These are phyloP conservation scores for Podarcis muralis DNA, from an alignment of 2,113 vertebrate genomes.

Conservation along the genomic window DNA sequence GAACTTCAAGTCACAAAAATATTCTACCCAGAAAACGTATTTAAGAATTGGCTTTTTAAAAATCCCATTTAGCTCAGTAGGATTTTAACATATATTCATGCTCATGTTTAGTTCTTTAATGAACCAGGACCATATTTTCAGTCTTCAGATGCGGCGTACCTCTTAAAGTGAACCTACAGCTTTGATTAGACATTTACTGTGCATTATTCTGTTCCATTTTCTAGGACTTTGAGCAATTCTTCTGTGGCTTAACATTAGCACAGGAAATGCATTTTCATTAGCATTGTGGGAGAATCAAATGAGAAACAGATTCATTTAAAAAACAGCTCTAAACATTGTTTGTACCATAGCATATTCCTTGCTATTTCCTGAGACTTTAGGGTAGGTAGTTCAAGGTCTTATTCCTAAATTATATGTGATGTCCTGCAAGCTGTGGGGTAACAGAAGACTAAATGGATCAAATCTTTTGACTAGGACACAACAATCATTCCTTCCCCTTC, in stretches of 20 bases:
- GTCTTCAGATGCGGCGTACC: neutral
- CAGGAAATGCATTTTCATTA: slow-evolving; percentile 25
- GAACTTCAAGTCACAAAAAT: slow-evolving; percentile 20
- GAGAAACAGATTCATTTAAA: neutral
- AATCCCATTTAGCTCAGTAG: neutral
- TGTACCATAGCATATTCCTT: neutral
- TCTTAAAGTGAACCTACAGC: neutral
- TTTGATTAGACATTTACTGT: neutral
- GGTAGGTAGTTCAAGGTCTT: slow-evolving; percentile 14
- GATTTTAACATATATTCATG: neutral
- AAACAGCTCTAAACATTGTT: neutral
- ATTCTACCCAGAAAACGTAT: neutral
- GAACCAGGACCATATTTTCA: neutral
- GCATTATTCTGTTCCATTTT: neutral
- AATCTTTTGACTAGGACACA: neutral
- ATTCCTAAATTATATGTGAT: neutral
- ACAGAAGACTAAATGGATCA: slow-evolving; percentile 19
- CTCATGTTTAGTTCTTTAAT: neutral
- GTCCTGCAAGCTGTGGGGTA: slow-evolving; percentile 24
- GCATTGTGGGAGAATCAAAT: slow-evolving; percentile 18
- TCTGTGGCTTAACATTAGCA: slow-evolving; percentile 16
- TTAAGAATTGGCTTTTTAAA: slow-evolving; percentile 12
- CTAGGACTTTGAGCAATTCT: neutral
- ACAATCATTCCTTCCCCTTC: neutral
- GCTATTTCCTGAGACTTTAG: neutral